Base-by-base conservation (phyloP, 2,113 vertebrate species). In the Brienomyrus longianalis region DNA sequence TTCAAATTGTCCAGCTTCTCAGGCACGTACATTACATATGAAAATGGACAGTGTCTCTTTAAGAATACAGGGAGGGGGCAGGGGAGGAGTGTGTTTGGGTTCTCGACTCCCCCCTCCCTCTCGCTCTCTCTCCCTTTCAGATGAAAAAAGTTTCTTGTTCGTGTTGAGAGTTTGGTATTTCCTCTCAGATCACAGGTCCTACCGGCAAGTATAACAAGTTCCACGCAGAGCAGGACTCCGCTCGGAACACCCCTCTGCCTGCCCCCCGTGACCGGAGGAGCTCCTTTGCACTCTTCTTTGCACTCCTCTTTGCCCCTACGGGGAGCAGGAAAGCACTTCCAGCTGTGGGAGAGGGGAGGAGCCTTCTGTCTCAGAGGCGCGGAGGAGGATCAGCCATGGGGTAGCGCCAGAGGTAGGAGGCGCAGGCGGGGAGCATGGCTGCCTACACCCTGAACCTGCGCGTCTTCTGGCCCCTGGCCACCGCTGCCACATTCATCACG, bases 401-500 rank as follows among this genome's bases (percentile, higher is more conserved):
- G 88, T 92, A 91, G 89, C 11, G 0, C 15, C 86, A 87, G 85
- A 89, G 87, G 45, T 54, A 51, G 23, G 89, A 39, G 87, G 83
- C 31, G 62, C 45, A 56, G 59, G 35, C 15, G 50, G 91, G 90
- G 91, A 93, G 48, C 90, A 95, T 95, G 96, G 93, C 93, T 31
- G 93, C 94, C 86, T 96, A 96, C 90, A 93, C 94, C 0, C 93
- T 96, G 15, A 96, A 95, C 83, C 87, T 94, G 83, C 94, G 95
- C 70, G 95, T 96, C 74, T 95, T 96, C 89, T 97, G 97, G 96
- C 95, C 95, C 0, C 91, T 97, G 92, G 93, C 94, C 89, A 93
- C 94, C 89, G 93, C 94, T 11, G 95, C 94, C 48, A 52, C 95
- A 70, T 92, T 95, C 92, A 92, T 93, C 0, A 93, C 92, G n/a